phyloP scores from a whole-genome alignment of 53 echinoderm and acorn worm species.

The Patiria pectinifera region DNA sequence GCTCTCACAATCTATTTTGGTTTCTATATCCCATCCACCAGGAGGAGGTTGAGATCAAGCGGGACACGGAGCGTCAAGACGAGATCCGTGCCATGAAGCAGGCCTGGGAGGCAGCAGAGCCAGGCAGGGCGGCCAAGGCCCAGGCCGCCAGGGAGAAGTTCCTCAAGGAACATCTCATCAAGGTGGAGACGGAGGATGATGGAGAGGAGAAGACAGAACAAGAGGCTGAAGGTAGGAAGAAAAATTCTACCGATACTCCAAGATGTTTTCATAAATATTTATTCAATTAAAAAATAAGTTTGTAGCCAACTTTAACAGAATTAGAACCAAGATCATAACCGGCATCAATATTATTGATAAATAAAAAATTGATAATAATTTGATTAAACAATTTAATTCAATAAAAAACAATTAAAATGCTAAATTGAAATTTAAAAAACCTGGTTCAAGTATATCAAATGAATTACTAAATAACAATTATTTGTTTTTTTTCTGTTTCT shows the following conservation, averaged over 20 bases:
- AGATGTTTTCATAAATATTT: neutral
- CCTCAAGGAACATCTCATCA: slow-evolving; percentile 95
- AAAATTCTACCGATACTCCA: neutral
- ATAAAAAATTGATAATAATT: neutral
- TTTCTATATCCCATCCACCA: slow-evolving; percentile 18
- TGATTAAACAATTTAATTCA: too few relatives aligned
- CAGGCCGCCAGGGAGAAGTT: slow-evolving; percentile 88
- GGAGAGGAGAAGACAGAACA: slow-evolving; percentile 62
- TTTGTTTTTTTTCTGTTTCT: neutral
- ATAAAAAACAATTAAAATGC: too few relatives aligned
- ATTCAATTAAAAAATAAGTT: slow-evolving; percentile 10
- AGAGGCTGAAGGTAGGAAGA: slow-evolving; percentile 70
- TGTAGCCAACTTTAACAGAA: neutral
- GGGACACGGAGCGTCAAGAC: slow-evolving; percentile 94
- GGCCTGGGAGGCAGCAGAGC: slow-evolving; percentile 99
- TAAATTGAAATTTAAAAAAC: too few relatives aligned
- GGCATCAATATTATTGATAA: neutral
- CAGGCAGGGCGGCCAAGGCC: slow-evolving; percentile 95
- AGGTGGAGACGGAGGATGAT: slow-evolving; percentile 81
- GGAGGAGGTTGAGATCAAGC: slow-evolving; percentile 96
- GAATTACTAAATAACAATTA: too few relatives aligned
- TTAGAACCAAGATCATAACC: neutral
- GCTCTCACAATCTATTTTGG: neutral
- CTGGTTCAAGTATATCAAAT: too few relatives aligned
- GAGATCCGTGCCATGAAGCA: slow-evolving; percentile 99